These are phyloP conservation scores for Spea bombifrons DNA, from an alignment of 2,113 vertebrate genomes.

Conservation along the genomic window DNA sequence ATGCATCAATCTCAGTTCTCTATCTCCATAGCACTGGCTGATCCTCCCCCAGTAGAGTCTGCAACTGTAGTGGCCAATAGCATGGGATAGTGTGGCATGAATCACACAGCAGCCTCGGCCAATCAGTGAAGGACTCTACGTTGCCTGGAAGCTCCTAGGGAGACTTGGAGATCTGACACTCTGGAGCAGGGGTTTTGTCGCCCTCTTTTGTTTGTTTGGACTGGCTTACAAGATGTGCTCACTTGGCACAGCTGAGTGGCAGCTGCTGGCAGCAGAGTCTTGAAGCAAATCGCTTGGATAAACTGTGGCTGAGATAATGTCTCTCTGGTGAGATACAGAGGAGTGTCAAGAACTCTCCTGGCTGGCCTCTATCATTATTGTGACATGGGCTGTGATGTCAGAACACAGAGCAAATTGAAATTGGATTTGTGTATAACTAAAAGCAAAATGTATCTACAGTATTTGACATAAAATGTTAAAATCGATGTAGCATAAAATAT, in stretches of 20 bases:
- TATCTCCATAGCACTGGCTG: slow-evolving; percentile 11
- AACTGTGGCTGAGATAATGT: background rate
- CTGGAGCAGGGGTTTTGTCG: slow-evolving; percentile 11
- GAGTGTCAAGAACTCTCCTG: too few relatives aligned
- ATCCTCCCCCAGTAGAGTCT: slow-evolving; percentile 36
- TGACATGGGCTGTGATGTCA: too few relatives aligned
- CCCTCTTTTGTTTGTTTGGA: slow-evolving; percentile 31
- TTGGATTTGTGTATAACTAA: too few relatives aligned
- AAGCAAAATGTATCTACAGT: too few relatives aligned
- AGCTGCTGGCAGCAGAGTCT: background rate
- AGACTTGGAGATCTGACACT: slow-evolving; percentile 12
- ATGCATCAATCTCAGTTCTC: slow-evolving; percentile 9
- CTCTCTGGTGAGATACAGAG: background rate
- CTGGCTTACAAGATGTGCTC: slow-evolving; percentile 17
- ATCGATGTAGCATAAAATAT: too few relatives aligned
- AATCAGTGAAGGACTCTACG: slow-evolving; percentile 12
- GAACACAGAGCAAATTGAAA: too few relatives aligned
- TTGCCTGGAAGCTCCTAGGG: slow-evolving; percentile 21
- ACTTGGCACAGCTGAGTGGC: background rate
- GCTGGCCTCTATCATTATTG: too few relatives aligned
- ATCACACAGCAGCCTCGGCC: slow-evolving; percentile 22
- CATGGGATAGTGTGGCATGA: slow-evolving; percentile 7
- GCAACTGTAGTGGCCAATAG: slow-evolving; percentile 34
- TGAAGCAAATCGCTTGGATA: background rate
- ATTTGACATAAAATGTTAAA: too few relatives aligned